These are phyloP conservation scores for Pao palembangensis DNA, from an alignment of 2,113 vertebrate genomes.

Conservation along the genomic window DNA sequence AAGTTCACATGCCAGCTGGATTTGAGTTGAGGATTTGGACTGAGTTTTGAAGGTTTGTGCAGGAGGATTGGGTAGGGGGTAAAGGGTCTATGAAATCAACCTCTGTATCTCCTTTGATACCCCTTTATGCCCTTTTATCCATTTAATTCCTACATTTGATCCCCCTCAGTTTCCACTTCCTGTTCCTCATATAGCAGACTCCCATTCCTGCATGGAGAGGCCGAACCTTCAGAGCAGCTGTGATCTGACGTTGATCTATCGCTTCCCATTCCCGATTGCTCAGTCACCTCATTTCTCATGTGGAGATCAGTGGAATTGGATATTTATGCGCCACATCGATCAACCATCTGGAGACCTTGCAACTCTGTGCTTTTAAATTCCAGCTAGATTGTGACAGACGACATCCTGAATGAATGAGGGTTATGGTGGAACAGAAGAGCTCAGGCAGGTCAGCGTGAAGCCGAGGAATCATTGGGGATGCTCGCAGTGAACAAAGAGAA, in stretches of 20 bases:
- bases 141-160: constrained; percentile 33
- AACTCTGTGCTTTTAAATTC: constrained; percentile 61
- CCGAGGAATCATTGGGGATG: neutral
- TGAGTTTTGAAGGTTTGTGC: constrained; percentile 46
- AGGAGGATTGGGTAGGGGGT: constrained; percentile 54
- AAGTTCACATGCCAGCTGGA: constrained; percentile 58
- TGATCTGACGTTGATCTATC: constrained; percentile 49
- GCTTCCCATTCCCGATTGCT: constrained; percentile 36
- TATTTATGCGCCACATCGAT: constrained; percentile 48
- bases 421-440: too few species aligned
- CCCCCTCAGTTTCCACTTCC: constrained; percentile 29
- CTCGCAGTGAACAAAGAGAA: constrained; percentile 2
- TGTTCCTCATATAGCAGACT: constrained; percentile 37
- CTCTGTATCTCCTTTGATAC: constrained; percentile 16
- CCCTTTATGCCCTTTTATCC: constrained; percentile 29
- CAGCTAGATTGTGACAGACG: constrained; percentile 52
- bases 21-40: constrained; percentile 4
- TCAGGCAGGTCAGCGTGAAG: too few species aligned
- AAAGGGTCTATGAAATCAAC: constrained; percentile 57
- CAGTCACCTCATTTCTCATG: constrained; percentile 50
- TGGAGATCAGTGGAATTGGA: constrained; percentile 53
- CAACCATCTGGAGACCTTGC: constrained; percentile 53
- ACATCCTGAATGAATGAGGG: constrained; percentile 50
- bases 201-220: constrained; percentile 30
- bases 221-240: constrained; percentile 21